These are phyloP conservation scores for Sebastes matsubarae DNA, from an alignment of 2,797 vertebrate species.

Conservation along the genomic window DNA sequence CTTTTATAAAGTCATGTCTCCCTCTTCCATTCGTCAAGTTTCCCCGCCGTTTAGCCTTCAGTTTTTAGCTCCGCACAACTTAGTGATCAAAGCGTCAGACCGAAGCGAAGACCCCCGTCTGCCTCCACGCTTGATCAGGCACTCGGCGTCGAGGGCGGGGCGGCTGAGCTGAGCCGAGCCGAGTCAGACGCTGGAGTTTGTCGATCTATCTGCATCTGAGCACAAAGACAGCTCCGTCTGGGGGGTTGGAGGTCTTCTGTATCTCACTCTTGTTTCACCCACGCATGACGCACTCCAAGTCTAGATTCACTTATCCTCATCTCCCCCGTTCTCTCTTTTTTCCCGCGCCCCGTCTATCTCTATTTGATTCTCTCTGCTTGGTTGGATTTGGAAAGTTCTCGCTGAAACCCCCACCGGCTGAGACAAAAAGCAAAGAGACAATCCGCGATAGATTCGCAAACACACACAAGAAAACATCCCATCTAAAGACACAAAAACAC, in stretches of 20 bases:
- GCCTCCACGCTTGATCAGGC: constrained; percentile 52
- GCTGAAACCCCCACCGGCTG: constrained; percentile 19
- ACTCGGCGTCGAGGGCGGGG: not conserved
- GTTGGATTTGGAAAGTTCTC: constrained; percentile 41
- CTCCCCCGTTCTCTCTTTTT: constrained; percentile 11
- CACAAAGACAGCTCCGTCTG: constrained; percentile 38
- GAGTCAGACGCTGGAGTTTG: constrained; percentile 8
- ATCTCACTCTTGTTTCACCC: constrained; percentile 47
- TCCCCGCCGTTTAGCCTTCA: constrained; percentile 14
- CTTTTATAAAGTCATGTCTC: not conserved
- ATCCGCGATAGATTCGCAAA: constrained; percentile 2
- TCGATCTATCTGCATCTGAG: constrained; percentile 41
- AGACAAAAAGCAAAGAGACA: constrained; percentile 51
- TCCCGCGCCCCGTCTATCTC: constrained; percentile 29
- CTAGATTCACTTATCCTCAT: constrained; percentile 53
- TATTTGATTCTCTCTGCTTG: constrained; percentile 39
- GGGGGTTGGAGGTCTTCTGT: constrained; percentile 45
- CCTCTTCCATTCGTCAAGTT: constrained; percentile 4
- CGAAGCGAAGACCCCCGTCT: constrained; percentile 10
- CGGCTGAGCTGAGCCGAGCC: not conserved
- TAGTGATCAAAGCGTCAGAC: constrained; percentile 49
- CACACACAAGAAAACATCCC: constrained; percentile 5
- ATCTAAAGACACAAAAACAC: constrained; percentile 20
- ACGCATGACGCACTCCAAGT: constrained; percentile 31
- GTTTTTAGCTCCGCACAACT: constrained; percentile 41